A percentile compares a stretch with the other conserved stretches of the same genome.
Evolutionary conservation across 2,888 invertebrate genomes (phyloP).

Genomic region (Eristalis arbustorum): DNA sequence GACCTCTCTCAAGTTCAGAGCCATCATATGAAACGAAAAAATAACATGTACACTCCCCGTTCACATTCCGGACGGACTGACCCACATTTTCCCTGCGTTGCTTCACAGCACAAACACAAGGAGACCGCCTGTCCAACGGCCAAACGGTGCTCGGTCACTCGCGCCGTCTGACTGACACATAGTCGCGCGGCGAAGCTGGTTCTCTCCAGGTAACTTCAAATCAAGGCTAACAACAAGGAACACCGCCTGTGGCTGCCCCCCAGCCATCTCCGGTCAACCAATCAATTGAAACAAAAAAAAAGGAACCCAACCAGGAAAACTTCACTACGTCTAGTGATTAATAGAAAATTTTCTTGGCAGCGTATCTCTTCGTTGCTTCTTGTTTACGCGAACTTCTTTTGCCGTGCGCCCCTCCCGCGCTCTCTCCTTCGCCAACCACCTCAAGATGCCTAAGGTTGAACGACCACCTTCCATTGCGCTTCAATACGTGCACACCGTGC

Average conservation of each 20-base stretch:
- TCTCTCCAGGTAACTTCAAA: constrained; percentile 1
- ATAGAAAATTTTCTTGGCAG: not conserved
- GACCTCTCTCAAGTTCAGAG: not conserved
- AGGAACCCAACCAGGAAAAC: not conserved
- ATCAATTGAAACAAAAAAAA: not conserved
- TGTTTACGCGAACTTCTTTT: not conserved
- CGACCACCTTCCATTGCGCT: constrained; percentile 22
- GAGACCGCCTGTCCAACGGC: not conserved
- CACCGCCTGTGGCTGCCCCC: not conserved
- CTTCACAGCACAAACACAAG: not conserved
- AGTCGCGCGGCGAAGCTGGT: not conserved
- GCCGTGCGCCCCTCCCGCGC: not conserved
- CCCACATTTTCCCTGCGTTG: not conserved
- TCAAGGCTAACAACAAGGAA: constrained; percentile 4
- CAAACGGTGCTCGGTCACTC: not conserved
- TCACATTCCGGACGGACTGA: not conserved
- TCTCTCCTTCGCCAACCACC: not conserved
- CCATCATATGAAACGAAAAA: not conserved
- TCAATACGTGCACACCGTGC: constrained; percentile 19
- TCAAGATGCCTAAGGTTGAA: constrained; percentile 16
- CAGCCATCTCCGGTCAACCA: not conserved
- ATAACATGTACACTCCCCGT: not conserved
- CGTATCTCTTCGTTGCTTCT: no score
- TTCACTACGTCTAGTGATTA: not conserved
- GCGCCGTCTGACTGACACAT: not conserved